Evolutionary conservation across 2,113 vertebrate genomes (phyloP).

Genomic region (Pomatorhinus ruficollis): DNA sequence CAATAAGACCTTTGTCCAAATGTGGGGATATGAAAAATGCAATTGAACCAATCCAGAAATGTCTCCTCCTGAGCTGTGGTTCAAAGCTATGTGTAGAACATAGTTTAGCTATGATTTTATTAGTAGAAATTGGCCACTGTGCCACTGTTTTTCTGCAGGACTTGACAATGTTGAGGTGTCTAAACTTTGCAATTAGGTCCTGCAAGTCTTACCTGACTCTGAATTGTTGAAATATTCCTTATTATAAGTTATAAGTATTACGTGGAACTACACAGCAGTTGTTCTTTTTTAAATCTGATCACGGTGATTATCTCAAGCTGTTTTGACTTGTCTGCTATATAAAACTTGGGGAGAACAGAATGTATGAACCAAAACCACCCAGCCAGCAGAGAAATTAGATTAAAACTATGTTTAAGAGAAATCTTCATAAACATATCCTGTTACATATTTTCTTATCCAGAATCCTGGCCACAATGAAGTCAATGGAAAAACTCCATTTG

Average conservation of each 20-base stretch:
- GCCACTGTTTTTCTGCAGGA: neutral
- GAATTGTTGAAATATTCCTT: neutral
- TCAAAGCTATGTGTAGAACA: neutral
- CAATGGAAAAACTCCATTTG: slow-evolving; percentile 32
- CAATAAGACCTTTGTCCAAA: neutral
- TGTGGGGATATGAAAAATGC: neutral
- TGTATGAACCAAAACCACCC: neutral
- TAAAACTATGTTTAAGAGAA: slow-evolving; percentile 26
- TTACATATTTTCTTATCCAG: slow-evolving; percentile 36
- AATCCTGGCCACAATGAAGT: neutral
- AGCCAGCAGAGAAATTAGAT: slow-evolving; percentile 17
- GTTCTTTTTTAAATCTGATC: neutral
- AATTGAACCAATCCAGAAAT: neutral
- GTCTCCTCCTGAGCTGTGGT: neutral
- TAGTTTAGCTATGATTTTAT: neutral
- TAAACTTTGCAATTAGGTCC: neutral
- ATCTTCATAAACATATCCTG: slow-evolving; percentile 43
- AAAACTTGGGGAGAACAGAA: neutral
- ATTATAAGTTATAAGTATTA: neutral
- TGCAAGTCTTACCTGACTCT: neutral
- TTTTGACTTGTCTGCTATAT: neutral
- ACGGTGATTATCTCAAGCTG: neutral
- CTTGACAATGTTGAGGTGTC: neutral
- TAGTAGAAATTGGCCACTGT: neutral
- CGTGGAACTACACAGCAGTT: neutral